phyloP scores from a whole-genome alignment of 23 tunicate genomes.

The Corella eumyota region DNA sequence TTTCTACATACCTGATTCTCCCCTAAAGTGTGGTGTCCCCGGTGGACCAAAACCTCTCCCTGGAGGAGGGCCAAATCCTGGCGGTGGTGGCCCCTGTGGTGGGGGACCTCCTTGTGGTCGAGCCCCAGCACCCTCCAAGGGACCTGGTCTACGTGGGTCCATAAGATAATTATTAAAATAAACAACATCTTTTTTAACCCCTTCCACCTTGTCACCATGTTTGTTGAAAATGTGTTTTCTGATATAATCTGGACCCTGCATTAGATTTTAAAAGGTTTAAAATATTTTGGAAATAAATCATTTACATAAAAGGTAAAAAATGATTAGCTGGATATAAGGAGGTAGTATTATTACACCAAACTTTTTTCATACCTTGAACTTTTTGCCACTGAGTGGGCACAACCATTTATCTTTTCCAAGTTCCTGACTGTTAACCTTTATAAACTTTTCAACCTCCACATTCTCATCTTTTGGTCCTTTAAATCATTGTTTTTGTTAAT shows the following conservation, averaged over 20 bases:
- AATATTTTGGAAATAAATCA: not conserved
- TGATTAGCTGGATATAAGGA: too few relatives aligned
- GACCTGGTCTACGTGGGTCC: slow-evolving; percentile 93
- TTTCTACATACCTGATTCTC: slow-evolving; percentile 56
- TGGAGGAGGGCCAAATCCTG: slow-evolving; percentile 34
- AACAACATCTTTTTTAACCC: slow-evolving; percentile 77
- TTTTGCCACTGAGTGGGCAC: slow-evolving; percentile 98
- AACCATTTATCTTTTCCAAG: slow-evolving; percentile 94
- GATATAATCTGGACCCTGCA: slow-evolving; percentile 93
- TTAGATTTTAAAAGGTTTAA: not conserved
- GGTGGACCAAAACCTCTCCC: slow-evolving; percentile 47
- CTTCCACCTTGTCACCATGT: slow-evolving; percentile 88
- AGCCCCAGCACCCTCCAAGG: slow-evolving; percentile 53
- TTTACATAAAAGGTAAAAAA: not conserved
- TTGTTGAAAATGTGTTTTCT: slow-evolving; percentile 97
- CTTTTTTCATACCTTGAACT: slow-evolving; percentile 97
- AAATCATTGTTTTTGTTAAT: not conserved
- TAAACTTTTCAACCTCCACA: slow-evolving; percentile 92
- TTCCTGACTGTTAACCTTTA: slow-evolving; percentile 89
- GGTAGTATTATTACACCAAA: too few relatives aligned
- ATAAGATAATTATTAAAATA: slow-evolving; percentile 92
- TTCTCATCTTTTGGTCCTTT: slow-evolving; percentile 83
- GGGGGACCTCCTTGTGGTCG: slow-evolving; percentile 28
- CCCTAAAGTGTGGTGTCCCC: slow-evolving; percentile 45
- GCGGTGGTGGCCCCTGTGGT: slow-evolving; percentile 11